Evolutionary conservation across 2,888 invertebrate genomes (phyloP), one percentile per base, ranked within the genome.

Genomic region (Autographa pulchrina): DNA sequence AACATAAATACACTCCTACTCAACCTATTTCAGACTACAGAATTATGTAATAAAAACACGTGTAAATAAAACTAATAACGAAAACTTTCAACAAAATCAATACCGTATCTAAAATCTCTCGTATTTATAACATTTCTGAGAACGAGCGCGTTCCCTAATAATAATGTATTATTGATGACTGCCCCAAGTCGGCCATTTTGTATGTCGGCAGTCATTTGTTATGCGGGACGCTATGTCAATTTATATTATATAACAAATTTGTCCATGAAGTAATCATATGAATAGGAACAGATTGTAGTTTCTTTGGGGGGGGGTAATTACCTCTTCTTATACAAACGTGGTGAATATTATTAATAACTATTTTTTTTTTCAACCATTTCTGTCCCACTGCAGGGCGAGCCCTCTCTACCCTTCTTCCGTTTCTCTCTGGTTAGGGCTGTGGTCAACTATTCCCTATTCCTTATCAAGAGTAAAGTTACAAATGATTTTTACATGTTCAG

Each of bases 91-190:
- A 52, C 2, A n/a, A 68, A 78, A 73, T 32, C 25, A 64, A 20
- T 54, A 8, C 16, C 8, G 62, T 14, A 65, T 78, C 78, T 60
- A 32, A 62, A 73, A 75, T 64, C 64, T 61, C 56, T 31, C 32
- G 16, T 48, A 48, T 48, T 48, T 54, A n/a, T 56, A 67, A 14
- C 56, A 62, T 65, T 61, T 35, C 52, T 38, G 11, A 16, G 20
- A 32, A 48, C 48, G 52, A 54, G 41, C n/a, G 56, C 56, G 9
- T 64, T 68, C 38, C 64, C n/a, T 48, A 48, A 35, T 65, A 62
- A 62, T 77, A 71, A 79, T 75, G 80, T 75, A 68, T 75, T 79
- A 71, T 78, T 78, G 66, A 79, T 79, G 78, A 72, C 72, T 65
- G 38, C 31, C 62, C 58, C 63, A 64, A 70, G 20, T 43, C 20